Conservation (phyloP, 2,113 vertebrate species). For the Lepus timidus region DNA sequence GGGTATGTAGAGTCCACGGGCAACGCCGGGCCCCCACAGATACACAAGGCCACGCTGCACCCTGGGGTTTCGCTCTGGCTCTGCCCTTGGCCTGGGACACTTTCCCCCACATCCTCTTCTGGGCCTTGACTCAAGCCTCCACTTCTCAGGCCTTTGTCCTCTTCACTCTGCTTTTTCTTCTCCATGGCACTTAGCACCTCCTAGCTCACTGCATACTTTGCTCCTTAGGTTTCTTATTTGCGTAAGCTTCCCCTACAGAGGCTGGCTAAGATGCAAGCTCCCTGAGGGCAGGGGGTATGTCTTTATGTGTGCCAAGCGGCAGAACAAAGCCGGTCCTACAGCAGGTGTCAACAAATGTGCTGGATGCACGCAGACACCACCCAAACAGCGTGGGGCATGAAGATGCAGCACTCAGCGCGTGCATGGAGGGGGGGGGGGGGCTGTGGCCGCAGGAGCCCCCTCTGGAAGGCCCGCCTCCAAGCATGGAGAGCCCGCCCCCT, state of each 20-base stretch:
- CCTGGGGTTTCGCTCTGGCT: fast-evolving
- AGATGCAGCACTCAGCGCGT: background rate
- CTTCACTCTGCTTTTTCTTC: background rate
- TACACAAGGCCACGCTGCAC: background rate
- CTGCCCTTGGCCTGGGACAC: background rate
- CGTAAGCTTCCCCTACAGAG: background rate
- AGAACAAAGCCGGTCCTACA: background rate
- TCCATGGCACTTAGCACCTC: background rate
- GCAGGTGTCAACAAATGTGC: background rate
- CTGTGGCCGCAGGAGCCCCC: background rate
- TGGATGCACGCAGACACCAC: background rate
- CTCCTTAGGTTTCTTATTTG: background rate
- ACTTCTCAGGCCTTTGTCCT: background rate
- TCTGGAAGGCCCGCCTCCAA: background rate
- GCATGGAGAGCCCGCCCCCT: background rate
- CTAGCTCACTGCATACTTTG: background rate
- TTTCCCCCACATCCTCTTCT: background rate
- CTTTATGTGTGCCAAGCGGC: background rate
- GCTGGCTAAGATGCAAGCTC: background rate
- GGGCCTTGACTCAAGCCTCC: background rate
- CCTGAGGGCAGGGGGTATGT: background rate
- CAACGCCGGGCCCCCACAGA: fast-evolving
- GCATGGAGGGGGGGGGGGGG: no score
- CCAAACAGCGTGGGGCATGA: background rate
- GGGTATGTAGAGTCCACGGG: background rate